These are phyloP conservation scores for Spea bombifrons DNA, from an alignment of 2,113 vertebrate species.

Conservation along the genomic window DNA sequence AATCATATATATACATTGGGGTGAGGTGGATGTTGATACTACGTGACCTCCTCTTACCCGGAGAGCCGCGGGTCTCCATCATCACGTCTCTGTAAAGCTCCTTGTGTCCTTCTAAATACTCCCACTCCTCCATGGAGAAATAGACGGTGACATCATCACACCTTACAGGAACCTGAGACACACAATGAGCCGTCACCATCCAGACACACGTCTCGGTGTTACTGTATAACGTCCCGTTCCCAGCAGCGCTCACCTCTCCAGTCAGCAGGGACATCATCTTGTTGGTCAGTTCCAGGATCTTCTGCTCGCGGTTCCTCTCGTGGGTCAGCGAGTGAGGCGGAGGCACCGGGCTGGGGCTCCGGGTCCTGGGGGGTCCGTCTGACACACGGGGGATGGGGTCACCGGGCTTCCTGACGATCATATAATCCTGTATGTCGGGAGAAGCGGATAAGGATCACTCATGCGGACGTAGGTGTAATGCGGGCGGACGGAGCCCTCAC, in stretches of 20 bases:
- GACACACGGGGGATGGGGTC: background rate
- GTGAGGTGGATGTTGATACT: too few species aligned
- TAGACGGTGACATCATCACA: constrained; percentile 4
- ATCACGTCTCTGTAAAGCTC: background rate
- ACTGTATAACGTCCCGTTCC: background rate
- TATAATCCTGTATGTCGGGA: too few species aligned
- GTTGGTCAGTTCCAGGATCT: constrained; percentile 19
- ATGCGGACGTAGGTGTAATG: background rate
- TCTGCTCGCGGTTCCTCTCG: background rate
- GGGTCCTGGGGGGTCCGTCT: background rate
- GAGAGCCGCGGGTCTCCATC: background rate
- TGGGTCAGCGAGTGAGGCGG: background rate
- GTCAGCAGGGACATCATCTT: background rate
- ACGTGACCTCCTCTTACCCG: background rate
- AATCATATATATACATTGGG: too few species aligned
- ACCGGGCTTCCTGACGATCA: background rate
- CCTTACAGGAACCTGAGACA: background rate
- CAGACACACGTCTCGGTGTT: background rate
- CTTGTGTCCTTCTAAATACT: background rate
- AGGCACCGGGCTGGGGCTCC: background rate
- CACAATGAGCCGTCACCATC: background rate
- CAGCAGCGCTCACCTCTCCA: constrained; percentile 19
- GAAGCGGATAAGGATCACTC: background rate
- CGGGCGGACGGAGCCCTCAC: background rate
- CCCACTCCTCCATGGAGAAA: constrained; percentile 16